Conservation (phyloP, 2,888 invertebrate species). For the Torymus tubicola region DNA sequence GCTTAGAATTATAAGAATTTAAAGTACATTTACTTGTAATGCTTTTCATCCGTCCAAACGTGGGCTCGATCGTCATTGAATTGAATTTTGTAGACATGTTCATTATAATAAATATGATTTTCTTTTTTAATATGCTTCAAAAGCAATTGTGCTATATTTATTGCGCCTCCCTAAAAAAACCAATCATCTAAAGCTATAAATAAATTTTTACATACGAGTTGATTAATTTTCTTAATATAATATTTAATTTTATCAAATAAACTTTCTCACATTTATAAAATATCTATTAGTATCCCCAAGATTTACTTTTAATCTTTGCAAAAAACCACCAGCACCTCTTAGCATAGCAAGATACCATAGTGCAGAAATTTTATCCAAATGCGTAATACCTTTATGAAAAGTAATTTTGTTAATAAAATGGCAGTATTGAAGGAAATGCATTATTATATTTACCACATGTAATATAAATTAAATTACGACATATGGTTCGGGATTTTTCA, state of each 20-base stretch:
- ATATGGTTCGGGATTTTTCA: slow-evolving; percentile 61
- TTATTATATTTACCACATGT: slow-evolving; percentile 63
- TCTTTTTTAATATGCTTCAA: slow-evolving; percentile 45
- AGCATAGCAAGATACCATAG: slow-evolving; percentile 66
- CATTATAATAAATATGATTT: slow-evolving; percentile 58
- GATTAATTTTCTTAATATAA: neutral
- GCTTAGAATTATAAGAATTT: slow-evolving; percentile 3
- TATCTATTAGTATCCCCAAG: slow-evolving; percentile 63
- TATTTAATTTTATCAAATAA: slow-evolving; percentile 7
- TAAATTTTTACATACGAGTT: no score
- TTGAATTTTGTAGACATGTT: slow-evolving; percentile 61
- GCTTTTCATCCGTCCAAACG: slow-evolving; percentile 59
- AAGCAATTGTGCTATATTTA: slow-evolving; percentile 57
- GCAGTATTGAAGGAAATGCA: neutral
- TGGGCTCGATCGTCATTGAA: slow-evolving; percentile 62
- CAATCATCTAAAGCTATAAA: neutral
- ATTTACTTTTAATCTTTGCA: slow-evolving; percentile 62
- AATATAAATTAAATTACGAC: slow-evolving; percentile 62
- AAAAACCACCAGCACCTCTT: slow-evolving; percentile 65
- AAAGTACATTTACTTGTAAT: slow-evolving; percentile 60
- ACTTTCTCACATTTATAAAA: slow-evolving; percentile 63
- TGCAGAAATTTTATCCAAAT: slow-evolving; percentile 63
- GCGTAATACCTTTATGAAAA: slow-evolving; percentile 55
- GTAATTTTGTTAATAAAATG: neutral
- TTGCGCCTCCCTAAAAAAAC: slow-evolving; percentile 61